Evolutionary conservation across 2,888 invertebrate genomes (phyloP).

Genomic region (Perdita meconis): DNA sequence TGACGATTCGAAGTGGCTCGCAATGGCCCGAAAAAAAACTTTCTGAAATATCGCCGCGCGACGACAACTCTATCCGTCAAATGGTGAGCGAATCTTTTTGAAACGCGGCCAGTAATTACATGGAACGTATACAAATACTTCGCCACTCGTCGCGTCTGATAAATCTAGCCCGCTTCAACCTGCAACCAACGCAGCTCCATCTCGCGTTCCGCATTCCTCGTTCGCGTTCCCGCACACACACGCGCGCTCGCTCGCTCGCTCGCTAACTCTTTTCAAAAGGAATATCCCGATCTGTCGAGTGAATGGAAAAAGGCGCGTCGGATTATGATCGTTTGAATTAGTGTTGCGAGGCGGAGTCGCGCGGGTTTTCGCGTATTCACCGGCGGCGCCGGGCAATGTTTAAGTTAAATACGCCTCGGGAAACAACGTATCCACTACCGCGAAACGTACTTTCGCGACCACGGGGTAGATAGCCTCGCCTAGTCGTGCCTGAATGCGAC

Average conservation of each 20-base stretch:
- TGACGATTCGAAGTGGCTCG: conserved; percentile 4
- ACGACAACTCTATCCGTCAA: conserved; percentile 27
- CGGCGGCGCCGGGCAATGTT: conserved; percentile 9
- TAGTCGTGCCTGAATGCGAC: conserved; percentile 38
- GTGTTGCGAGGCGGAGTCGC: conserved; percentile 14
- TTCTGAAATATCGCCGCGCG: conserved; percentile 20
- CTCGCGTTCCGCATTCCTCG: neutral
- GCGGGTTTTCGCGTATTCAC: conserved; percentile 6
- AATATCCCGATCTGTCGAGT: conserved; percentile 16
- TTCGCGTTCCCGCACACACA: neutral
- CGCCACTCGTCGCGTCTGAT: conserved; percentile 15
- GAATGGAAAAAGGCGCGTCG: conserved; percentile 20
- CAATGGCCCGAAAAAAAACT: conserved; percentile 1
- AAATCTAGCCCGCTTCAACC: conserved; percentile 29
- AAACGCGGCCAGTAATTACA: conserved; percentile 45
- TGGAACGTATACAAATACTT: conserved; percentile 43
- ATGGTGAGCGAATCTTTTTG: conserved; percentile 26
- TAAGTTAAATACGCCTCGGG: conserved; percentile 31
- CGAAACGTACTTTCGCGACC: conserved; percentile 19
- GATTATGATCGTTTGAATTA: conserved; percentile 47
- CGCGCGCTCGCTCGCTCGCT: neutral
- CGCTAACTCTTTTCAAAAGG: neutral
- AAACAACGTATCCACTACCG: conserved; percentile 15
- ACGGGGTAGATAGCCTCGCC: neutral
- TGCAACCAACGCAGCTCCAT: neutral